Evolutionary conservation across 2,113 vertebrate genomes (phyloP).

Genomic region (Mungos mungo): DNA sequence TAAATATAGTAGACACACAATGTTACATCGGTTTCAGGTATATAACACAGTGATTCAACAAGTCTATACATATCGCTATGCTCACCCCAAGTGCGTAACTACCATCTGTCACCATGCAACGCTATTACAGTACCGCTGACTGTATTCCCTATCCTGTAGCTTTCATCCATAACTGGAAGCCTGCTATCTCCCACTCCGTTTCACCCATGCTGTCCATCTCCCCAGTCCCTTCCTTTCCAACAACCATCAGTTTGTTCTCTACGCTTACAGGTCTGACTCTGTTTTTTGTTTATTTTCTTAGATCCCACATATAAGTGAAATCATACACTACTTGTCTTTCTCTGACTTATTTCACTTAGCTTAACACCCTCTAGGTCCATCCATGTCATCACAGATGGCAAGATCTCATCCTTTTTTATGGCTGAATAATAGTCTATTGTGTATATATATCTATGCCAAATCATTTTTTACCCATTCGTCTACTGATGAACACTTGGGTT

Average conservation of each 20-base stretch:
- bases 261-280: background rate
- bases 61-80: background rate
- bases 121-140: background rate
- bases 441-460: background rate
- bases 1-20: background rate
- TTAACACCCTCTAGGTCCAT: background rate
- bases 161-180: background rate
- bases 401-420: background rate
- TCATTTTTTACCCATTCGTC: background rate
- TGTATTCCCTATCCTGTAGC: background rate
- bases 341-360: background rate
- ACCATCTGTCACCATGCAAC: background rate
- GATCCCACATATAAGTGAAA: background rate
- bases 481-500: background rate
- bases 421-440: background rate
- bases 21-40: background rate
- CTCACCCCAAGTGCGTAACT: background rate
- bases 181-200: background rate
- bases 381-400: background rate
- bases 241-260: background rate
- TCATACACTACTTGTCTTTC: background rate
- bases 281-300: background rate
- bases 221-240: background rate
- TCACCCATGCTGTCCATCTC: background rate
- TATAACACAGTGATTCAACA: background rate